phyloP scores from a whole-genome alignment of 2,888 invertebrate species.

The Cantharis lateralis region DNA sequence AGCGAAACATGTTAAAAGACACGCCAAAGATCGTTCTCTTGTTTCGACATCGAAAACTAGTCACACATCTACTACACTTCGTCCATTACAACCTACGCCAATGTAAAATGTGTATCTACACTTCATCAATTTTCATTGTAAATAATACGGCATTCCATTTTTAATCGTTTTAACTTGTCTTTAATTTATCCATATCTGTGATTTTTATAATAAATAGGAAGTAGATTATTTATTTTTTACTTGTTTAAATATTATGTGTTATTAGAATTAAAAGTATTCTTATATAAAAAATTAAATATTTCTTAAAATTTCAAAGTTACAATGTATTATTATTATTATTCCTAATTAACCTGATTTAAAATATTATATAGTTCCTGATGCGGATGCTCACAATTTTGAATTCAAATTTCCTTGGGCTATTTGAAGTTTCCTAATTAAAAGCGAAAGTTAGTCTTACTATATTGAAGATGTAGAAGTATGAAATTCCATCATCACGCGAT shows the following conservation, averaged over 20 bases:
- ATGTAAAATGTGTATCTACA: background rate
- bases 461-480: background rate
- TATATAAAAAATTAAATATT: background rate
- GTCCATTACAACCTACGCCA: slow-evolving; percentile 50
- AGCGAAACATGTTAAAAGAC: slow-evolving; percentile 88
- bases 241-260: background rate
- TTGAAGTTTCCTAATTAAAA: background rate
- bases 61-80: slow-evolving; percentile 44
- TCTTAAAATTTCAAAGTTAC: background rate
- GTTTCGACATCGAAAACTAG: slow-evolving; percentile 39
- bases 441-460: background rate
- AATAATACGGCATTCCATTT: slow-evolving; percentile 22
- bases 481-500: background rate
- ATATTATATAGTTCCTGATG: background rate
- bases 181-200: slow-evolving; percentile 21
- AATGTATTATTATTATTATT: background rate
- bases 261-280: background rate
- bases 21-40: slow-evolving; percentile 69
- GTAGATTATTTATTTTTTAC: slow-evolving; percentile 24
- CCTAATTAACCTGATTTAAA: background rate
- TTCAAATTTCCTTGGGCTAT: background rate
- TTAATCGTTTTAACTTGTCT: slow-evolving; percentile 12
- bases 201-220: slow-evolving; percentile 18
- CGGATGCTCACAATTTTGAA: background rate
- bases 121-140: slow-evolving; percentile 2